Conservation (phyloP, 1,140 invertebrate species). For the Meloidogyne exigua region DNA sequence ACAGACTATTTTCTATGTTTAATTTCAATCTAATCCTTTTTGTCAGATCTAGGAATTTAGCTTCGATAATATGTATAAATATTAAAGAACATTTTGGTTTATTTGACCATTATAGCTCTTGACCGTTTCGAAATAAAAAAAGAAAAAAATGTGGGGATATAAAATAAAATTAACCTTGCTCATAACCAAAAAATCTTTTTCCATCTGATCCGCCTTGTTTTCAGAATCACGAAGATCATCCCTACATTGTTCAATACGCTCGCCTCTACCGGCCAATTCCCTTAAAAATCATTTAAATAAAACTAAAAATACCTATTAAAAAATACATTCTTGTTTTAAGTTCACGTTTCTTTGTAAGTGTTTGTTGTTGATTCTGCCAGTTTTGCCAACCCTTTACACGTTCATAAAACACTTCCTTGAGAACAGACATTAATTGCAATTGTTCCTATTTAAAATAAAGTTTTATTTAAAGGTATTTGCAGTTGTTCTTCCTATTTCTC, state of each 20-base stretch:
- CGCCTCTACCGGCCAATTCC: slow-evolving; percentile 80
- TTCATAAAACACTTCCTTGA: slow-evolving; percentile 91
- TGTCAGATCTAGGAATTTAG: background rate
- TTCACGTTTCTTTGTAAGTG: slow-evolving; percentile 88
- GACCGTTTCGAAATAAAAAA: too few species aligned
- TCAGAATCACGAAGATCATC: slow-evolving; percentile 88
- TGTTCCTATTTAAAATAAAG: slow-evolving; percentile 74
- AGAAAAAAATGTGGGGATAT: too few species aligned
- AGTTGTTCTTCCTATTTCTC: too few species aligned
- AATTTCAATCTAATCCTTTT: slow-evolving; percentile 71
- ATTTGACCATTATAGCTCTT: too few species aligned
- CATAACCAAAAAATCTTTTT: slow-evolving; percentile 72
- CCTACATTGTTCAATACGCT: slow-evolving; percentile 74
- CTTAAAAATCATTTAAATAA: background rate
- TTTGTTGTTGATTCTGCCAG: slow-evolving; percentile 93
- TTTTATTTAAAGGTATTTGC: too few species aligned
- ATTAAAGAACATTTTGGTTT: too few species aligned
- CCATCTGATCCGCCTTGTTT: slow-evolving; percentile 87
- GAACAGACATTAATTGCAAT: slow-evolving; percentile 71
- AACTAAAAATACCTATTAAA: background rate
- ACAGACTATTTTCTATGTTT: too few species aligned
- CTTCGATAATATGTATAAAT: too few species aligned
- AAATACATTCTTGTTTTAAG: slow-evolving; percentile 77
- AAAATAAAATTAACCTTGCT: slow-evolving; percentile 76
- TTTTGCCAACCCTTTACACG: slow-evolving; percentile 94